A percentile compares a stretch with the other conserved stretches of the same genome.
Conservation (phyloP, 1,140 invertebrate genomes). For the Spodoptera frugiperda region DNA sequence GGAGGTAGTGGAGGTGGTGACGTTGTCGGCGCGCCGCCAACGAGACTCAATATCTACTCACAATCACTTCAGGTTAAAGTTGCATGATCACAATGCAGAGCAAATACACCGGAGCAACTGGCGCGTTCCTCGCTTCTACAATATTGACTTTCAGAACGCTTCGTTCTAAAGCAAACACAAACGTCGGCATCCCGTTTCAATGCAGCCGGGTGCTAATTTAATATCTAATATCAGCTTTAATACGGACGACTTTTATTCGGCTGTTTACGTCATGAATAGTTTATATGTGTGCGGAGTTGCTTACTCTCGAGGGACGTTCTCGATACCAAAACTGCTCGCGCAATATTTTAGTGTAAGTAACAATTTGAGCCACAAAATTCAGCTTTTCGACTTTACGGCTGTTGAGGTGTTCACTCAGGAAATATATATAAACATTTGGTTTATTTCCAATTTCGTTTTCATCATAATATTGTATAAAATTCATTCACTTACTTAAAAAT, state of each 20-base stretch:
- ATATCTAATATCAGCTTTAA: constrained; percentile 42
- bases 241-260: constrained; percentile 42
- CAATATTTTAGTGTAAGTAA: constrained; percentile 44
- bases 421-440: constrained; percentile 20
- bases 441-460: constrained; percentile 31
- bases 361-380: constrained; percentile 37
- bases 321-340: constrained; percentile 24
- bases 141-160: constrained; percentile 67
- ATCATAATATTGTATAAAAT: not conserved
- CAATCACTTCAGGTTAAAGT: constrained; percentile 77
- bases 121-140: constrained; percentile 65
- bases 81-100: constrained; percentile 79
- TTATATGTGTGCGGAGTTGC: constrained; percentile 29
- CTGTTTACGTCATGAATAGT: constrained; percentile 45
- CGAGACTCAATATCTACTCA: constrained; percentile 71
- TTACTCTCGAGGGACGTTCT: constrained; percentile 18
- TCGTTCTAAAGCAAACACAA: constrained; percentile 48
- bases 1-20: constrained; percentile 53
- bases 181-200: constrained; percentile 12
- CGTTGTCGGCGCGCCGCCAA: constrained; percentile 52
- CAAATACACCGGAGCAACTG: constrained; percentile 68
- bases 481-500: not conserved
- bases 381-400: constrained; percentile 38
- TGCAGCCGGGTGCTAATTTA: constrained; percentile 44
- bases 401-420: constrained; percentile 11